Evolutionary conservation across 2,113 vertebrate genomes (phyloP), one percentile per base, ranked within the genome.

Genomic region (Agapornis roseicollis): DNA sequence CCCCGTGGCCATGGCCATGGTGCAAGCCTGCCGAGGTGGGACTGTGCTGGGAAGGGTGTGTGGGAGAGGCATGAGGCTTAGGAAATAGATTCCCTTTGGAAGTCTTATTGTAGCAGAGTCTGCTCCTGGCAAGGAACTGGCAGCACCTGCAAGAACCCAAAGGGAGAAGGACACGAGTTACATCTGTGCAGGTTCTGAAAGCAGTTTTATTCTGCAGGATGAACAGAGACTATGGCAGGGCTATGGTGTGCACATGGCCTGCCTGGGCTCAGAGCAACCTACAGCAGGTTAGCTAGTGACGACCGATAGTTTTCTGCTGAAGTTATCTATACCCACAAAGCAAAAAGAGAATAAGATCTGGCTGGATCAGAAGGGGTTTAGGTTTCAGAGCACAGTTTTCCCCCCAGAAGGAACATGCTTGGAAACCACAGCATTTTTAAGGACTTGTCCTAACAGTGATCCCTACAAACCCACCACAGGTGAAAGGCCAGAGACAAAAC

Each of bases 1-100:
- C 6, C 52, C 60, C 4, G 2, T 0, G 2, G 44, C 7, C 1
- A 28, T 0, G 2, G 44, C 7, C 1, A 28, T 4, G 39, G 44
- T 18, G 23, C 11, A 3, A 37, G 6, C 1, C 7, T 35, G 44
- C 31, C 23, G 78, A 11, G 1, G 33, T 37, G 23, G 50, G 37
- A 44, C 50, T 29, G 24, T 11, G 39, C n/a, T 1, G 2, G 33
- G 41, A 47, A 2, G 56, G 49, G 58, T 68, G 25, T 1, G 2
- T 4, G 50, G 50, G 42, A 27, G 31, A 3, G 1, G 35, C 33
- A 58, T 66, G 13, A 65, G 16, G 12, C 33, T 60, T 10, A 49
- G 5, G 37, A 69, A 77, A 74, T 44, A 9, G 6, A 2, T 33
- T 44, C 24, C 29, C 20, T 74, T 63, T 47, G 29, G 60, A 82